A percentile compares a stretch with the other conserved stretches of the same genome.
Evolutionary conservation across 2,888 invertebrate genomes (phyloP).

Genomic region (Lapara coniferarum): DNA sequence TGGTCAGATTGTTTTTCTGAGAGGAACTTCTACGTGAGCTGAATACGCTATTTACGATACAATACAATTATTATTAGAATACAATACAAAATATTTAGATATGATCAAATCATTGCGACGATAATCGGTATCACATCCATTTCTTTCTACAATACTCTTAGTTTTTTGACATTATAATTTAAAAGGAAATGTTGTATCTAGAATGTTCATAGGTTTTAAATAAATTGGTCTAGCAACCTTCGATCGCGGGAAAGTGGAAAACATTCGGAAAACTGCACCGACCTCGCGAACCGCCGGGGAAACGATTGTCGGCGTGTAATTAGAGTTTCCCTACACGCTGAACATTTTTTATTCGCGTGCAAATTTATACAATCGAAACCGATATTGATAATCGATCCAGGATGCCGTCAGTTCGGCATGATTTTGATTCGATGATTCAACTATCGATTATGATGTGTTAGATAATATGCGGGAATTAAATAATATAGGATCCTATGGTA

Average conservation of each 20-base stretch:
- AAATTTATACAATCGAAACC: slow-evolving; percentile 17
- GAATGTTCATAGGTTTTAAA: neutral
- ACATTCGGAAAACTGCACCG: slow-evolving; percentile 20
- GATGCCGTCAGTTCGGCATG: slow-evolving; percentile 11
- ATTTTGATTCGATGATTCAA: slow-evolving; percentile 7
- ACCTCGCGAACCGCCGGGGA: slow-evolving; percentile 22
- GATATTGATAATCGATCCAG: slow-evolving; percentile 20
- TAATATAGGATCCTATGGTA: too few species aligned
- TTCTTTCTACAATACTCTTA: too few species aligned
- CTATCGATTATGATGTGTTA: slow-evolving; percentile 8
- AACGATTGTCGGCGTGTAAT: slow-evolving; percentile 18
- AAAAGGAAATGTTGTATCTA: too few species aligned
- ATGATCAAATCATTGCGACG: too few species aligned
- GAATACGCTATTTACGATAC: too few species aligned
- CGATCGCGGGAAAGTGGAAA: slow-evolving; percentile 13
- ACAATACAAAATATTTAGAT: too few species aligned
- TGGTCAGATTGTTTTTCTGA: too few species aligned
- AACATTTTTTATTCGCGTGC: slow-evolving; percentile 19
- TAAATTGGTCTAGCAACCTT: slow-evolving; percentile 7
- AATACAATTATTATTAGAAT: too few species aligned
- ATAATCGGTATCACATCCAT: too few species aligned
- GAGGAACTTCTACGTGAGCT: too few species aligned
- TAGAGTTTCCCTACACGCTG: slow-evolving; percentile 8
- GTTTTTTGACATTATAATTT: too few species aligned
- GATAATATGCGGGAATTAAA: neutral